These are phyloP conservation scores for Tamias sibiricus DNA, from an alignment of 2,113 vertebrate genomes.

Conservation along the genomic window DNA sequence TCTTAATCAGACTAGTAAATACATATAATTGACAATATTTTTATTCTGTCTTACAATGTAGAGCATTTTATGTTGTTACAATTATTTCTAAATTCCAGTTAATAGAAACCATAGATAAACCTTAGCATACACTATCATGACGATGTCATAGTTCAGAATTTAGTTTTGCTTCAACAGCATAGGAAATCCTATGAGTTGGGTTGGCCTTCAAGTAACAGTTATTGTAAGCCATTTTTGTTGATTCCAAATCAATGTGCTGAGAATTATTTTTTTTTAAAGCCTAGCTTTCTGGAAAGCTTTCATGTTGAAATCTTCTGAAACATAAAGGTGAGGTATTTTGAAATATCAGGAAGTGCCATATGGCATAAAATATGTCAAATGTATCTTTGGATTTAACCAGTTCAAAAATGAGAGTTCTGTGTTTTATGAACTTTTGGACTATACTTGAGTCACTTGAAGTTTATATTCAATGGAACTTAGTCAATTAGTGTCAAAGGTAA, in stretches of 20 bases:
- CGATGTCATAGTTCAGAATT: background rate
- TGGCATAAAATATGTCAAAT: conserved; percentile 23
- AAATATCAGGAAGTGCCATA: conserved; percentile 9
- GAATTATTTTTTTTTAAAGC: conserved; percentile 41
- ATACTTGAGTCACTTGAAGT: background rate
- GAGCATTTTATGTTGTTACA: background rate
- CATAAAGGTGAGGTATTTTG: conserved; percentile 53
- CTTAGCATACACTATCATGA: background rate
- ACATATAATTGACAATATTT: conserved; percentile 17
- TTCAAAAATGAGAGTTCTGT: conserved; percentile 12
- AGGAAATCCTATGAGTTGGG: background rate
- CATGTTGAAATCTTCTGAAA: conserved; percentile 62
- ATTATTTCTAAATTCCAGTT: conserved; percentile 21
- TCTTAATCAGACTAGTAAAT: background rate
- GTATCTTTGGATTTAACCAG: conserved; percentile 19
- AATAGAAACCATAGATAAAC: background rate
- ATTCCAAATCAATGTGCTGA: conserved; percentile 55
- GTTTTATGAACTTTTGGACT: conserved; percentile 18
- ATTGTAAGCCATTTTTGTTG: conserved; percentile 50
- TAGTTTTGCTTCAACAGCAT: conserved; percentile 32
- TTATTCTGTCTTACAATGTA: background rate
- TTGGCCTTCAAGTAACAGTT: conserved; percentile 35
- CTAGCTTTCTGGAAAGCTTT: conserved; percentile 34
- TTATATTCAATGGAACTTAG: background rate
- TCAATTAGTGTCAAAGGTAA: background rate